Evolutionary conservation across 2,888 invertebrate species (phyloP), one percentile per base, ranked within the genome.

Genomic region (Drosophila imparisetae): DNA sequence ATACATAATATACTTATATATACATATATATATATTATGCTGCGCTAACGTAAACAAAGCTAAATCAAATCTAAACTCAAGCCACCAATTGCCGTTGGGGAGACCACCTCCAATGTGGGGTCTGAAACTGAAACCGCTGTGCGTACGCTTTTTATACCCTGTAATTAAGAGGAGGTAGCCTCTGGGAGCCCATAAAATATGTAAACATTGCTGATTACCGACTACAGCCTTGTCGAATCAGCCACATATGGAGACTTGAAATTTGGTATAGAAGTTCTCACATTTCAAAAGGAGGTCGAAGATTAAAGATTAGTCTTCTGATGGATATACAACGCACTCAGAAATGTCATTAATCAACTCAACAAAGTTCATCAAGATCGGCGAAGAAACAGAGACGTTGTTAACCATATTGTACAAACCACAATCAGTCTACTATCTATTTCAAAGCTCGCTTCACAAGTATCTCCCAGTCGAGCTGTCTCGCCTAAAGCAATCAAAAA

Each of bases 1-100:
- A 27, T 18, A 30, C 48, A 54, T 54, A 15, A 13, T 13, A 32
- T 30, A 18, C 29, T 27, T 15, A 30, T 27, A 21, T 34, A 32
- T n/a, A n/a, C 11, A 29, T 6, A 27, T 18, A 29, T 27, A 50
- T 24, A 21, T 58, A 61, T 61, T 61, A 66, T 58, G 57, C 48
- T 80, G 62, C 63, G 62, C 34, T 54, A 65, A 72, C 42, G 54
- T 66, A 72, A 66, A 66, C 59, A 74, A 71, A 42, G 32, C 27
- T 55, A 65, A 75, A 58, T 29, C 65, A 66, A 54, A 81, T 53
- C 70, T 42, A 15, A 53, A 42, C 36, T 49, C 34, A 32, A 18
- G 11, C 27, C 49, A 30, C 7, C 66, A 72, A 59, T 59, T 59
- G 60, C n/a, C 50, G 45, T 13, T 61, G 36, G 32, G 36, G 32